These are phyloP conservation scores for Dasyurus viverrinus DNA, from an alignment of 2,113 vertebrate species.

Conservation along the genomic window DNA sequence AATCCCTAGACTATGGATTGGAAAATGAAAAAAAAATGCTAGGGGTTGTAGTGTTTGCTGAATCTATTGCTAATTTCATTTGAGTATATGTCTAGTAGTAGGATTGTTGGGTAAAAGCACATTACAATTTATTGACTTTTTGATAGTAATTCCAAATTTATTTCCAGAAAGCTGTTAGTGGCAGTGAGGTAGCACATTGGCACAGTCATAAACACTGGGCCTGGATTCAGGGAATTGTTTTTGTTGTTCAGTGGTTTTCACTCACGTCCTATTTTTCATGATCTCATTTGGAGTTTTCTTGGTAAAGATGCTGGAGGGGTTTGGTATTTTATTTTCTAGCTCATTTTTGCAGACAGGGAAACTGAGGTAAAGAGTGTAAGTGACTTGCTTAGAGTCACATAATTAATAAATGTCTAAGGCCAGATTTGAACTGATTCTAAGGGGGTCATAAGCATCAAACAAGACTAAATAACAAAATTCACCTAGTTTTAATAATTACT, in stretches of 20 bases:
- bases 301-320: too few relatives aligned
- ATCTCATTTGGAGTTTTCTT: too few relatives aligned
- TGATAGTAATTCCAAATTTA: not conserved
- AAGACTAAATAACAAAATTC: not conserved
- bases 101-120: not conserved
- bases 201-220: too few relatives aligned
- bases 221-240: too few relatives aligned
- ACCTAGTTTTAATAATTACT: not conserved
- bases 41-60: not conserved
- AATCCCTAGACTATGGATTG: not conserved
- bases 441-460: not conserved
- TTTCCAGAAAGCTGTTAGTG: not conserved
- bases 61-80: not conserved
- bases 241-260: too few relatives aligned
- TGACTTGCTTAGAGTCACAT: too few relatives aligned
- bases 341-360: too few relatives aligned
- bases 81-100: not conserved
- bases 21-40: not conserved
- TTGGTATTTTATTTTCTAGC: too few relatives aligned
- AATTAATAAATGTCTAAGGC: too few relatives aligned
- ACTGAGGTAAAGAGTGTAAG: too few relatives aligned
- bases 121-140: not conserved
- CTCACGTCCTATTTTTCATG: too few relatives aligned
- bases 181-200: too few relatives aligned
- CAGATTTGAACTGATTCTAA: not conserved